Base-by-base conservation (phyloP, 1,140 invertebrate species). In the Theocolax elegans region DNA sequence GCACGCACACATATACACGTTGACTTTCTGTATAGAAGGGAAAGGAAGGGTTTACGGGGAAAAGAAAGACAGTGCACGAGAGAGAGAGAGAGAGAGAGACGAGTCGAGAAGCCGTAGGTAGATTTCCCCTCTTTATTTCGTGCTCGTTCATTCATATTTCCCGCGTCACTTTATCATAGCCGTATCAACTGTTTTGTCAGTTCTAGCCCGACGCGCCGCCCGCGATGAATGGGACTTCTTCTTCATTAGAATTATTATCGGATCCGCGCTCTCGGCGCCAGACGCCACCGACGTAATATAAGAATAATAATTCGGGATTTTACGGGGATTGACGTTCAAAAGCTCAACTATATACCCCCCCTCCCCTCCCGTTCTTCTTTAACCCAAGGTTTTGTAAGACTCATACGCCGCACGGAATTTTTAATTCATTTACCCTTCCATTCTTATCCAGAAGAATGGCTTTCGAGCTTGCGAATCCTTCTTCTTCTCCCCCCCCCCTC, bases 101-200 rank as follows among this genome's bases (percentile, higher is more conserved):
- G 74, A 76, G 77, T 79, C 74, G 15, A 72, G 76, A 15, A 44
- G 12, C 13, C 12, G 7, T 15, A 7, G 40, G 17, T 7, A 44
- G 13, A 7, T 9, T 3, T 3, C 73, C 68, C 73, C 64, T 74
- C 71, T 77, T 76, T 79, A 64, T 77, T 77, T 74, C 40, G 51
- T 58, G 58, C 42, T 67, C 77, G 75, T 81, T 75, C 77, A 82
- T 84, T 82, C 81, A 80, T 82, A 83, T 81, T 80, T 76, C 13
- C 73, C 19, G 44, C 51, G 44, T 42, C 73, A 74, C 78, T 81
- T 81, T 83, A 82, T 83, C 80, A 81, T 75, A 67, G 75, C 77
- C 79, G 79, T 83, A 83, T 83, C 82, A 85, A 84, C 82, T 85
- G 82, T 85, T 84, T 85, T 85, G 82, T 84, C 83, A 84, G 81